Evolutionary conservation across 2,113 vertebrate species (phyloP), one percentile per base, ranked within the genome.

Genomic region (Chaenogobius annularis): DNA sequence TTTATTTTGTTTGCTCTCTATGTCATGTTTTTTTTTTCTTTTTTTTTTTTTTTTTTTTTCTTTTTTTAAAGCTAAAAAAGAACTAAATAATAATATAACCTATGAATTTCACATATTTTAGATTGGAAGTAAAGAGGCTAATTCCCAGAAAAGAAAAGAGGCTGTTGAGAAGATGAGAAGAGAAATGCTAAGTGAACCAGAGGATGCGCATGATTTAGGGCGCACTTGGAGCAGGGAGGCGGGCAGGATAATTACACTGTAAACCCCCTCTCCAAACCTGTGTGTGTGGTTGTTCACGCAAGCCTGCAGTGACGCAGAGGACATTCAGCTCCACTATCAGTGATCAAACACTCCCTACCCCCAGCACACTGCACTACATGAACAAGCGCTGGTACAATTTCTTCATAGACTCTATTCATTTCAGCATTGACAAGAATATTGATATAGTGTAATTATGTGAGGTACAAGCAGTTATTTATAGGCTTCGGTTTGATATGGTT

Each of bases 211-310:
- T 81, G 86, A 89, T 86, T 88, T 90, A 88, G 52, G 80, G 76
- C 19, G 43, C 46, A 40, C 63, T 58, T 72, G 64, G 40, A 74
- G 68, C 72, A 72, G 67, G 75, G 73, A 85, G 77, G 82, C 71
- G 82, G 78, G 70, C 78, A 78, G 84, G 83, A 84, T 87, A 89
- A 87, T 87, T 83, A 80, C 70, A 66, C 80, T 72, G 76, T 83
- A 88, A 88, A 88, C 68, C 63, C 84, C 85, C 20, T 43, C 58
- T 13, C 10, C 10, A 19, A 37, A n/a, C 66, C 22, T 40, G 20
- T 66, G 46, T 66, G 20, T 70, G 0, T 67, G 23, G 66, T 37
- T 50, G 73, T 56, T 50, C 76, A 5, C 61, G 61, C 65, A 61
- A 35, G 14, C 37, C 69, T 80, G 10, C 54, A 82, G 82, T 66